Evolutionary conservation across 2,113 vertebrate species (phyloP).

Genomic region (Actinemys pallida): DNA sequence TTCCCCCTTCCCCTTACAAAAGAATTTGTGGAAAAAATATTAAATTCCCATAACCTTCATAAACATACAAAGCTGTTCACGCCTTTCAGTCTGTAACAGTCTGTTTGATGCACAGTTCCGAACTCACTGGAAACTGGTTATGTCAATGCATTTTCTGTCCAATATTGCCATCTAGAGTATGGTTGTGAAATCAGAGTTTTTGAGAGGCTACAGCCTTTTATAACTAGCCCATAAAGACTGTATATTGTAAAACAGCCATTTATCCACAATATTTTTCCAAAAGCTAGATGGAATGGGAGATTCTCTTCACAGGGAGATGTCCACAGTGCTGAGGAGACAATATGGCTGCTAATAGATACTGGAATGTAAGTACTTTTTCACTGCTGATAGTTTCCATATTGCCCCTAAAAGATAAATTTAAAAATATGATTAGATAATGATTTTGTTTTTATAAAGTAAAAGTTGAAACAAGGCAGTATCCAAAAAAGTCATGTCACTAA

Average conservation of each 20-base stretch:
- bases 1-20: conserved; percentile 84
- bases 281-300: conserved; percentile 80
- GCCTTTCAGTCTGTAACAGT: conserved; percentile 83
- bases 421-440: conserved; percentile 60
- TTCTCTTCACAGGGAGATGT: conserved; percentile 77
- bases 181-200: conserved; percentile 77
- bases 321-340: conserved; percentile 82
- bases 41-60: conserved; percentile 84
- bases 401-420: conserved; percentile 85
- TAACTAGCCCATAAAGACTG: conserved; percentile 78
- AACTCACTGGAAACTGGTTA: conserved; percentile 74
- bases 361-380: conserved; percentile 85
- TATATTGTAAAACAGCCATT: conserved; percentile 68
- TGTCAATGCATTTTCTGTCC: conserved; percentile 82
- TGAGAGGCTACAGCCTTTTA: conserved; percentile 76
- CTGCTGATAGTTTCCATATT: conserved; percentile 99
- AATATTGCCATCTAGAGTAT: conserved; percentile 89
- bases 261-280: conserved; percentile 77
- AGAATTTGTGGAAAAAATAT: conserved; percentile 85
- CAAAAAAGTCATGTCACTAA: neutral
- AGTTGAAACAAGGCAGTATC: neutral
- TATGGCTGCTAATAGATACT: conserved; percentile 76
- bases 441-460: neutral
- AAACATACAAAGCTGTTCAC: conserved; percentile 80
- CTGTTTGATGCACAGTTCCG: conserved; percentile 76